Percentiles rank a stretch among this genome's conserved stretches.
These are phyloP conservation scores for Manis crassicaudata DNA, from an alignment of 2,797 vertebrate genomes.

Conservation along the genomic window DNA sequence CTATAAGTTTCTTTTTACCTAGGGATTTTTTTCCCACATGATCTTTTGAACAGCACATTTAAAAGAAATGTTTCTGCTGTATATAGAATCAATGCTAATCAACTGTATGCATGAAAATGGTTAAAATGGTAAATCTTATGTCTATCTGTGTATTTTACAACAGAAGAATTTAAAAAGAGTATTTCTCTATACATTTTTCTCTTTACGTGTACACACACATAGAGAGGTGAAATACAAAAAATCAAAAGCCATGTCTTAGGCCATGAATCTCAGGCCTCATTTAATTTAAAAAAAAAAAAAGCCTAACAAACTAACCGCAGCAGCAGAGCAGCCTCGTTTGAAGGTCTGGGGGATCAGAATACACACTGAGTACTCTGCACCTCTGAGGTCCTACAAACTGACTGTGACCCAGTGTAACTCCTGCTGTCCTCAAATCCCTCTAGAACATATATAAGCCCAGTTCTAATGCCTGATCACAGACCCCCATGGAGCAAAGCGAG, in stretches of 20 bases:
- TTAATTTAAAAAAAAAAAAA: not conserved
- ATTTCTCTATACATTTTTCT: slow-evolving; percentile 14
- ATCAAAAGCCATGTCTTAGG: not conserved
- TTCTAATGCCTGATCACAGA: not conserved
- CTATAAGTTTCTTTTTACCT: slow-evolving; percentile 15
- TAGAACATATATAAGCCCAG: not conserved
- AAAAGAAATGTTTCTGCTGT: not conserved
- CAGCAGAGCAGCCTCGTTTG: not conserved
- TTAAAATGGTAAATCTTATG: not conserved
- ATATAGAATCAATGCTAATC: not conserved
- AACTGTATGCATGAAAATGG: not conserved
- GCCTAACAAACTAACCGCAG: not conserved
- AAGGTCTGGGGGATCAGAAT: not conserved
- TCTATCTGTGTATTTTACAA: not conserved
- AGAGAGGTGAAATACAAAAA: not conserved
- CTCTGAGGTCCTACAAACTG: not conserved
- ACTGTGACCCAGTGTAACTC: not conserved
- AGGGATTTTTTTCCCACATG: not conserved
- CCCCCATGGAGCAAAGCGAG: not conserved
- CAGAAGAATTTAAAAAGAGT: not conserved
- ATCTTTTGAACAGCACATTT: not conserved
- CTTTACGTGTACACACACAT: not conserved
- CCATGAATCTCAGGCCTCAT: not conserved
- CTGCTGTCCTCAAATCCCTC: not conserved
- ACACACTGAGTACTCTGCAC: not conserved